Evolutionary conservation across 2,888 invertebrate species (phyloP).

Genomic region (Ochropleura plecta): DNA sequence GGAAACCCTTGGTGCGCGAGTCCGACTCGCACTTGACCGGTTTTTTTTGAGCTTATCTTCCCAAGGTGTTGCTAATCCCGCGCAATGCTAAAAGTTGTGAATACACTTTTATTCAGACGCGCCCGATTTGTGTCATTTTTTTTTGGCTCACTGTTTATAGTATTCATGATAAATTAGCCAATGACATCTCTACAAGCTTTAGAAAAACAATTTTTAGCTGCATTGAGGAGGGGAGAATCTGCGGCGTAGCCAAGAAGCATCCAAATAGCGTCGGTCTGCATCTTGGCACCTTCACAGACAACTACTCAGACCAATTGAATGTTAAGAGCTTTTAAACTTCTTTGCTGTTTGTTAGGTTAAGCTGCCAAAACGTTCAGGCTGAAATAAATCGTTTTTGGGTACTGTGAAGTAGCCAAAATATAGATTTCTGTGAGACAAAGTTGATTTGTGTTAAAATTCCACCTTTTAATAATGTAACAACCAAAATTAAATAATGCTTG

Average conservation of each 20-base stretch:
- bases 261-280: slow-evolving; percentile 22
- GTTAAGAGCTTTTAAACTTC: slow-evolving; percentile 38
- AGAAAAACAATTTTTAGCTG: background rate
- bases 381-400: background rate
- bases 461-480: background rate
- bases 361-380: slow-evolving; percentile 29
- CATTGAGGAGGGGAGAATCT: background rate
- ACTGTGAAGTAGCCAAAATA: slow-evolving; percentile 33
- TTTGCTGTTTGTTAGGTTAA: slow-evolving; percentile 8
- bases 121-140: background rate
- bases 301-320: slow-evolving; percentile 24
- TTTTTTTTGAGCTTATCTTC: too few species aligned
- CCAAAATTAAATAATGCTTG: background rate
- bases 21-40: too few species aligned
- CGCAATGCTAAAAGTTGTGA: too few species aligned
- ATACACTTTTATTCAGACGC: too few species aligned
- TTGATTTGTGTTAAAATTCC: background rate
- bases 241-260: background rate
- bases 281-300: slow-evolving; percentile 42
- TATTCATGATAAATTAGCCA: too few species aligned
- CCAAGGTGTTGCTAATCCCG: too few species aligned
- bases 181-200: background rate
- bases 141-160: background rate
- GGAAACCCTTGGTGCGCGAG: too few species aligned
- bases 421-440: background rate